Evolutionary conservation across 2,113 vertebrate genomes (phyloP).

Genomic region (Aphelocoma coerulescens): DNA sequence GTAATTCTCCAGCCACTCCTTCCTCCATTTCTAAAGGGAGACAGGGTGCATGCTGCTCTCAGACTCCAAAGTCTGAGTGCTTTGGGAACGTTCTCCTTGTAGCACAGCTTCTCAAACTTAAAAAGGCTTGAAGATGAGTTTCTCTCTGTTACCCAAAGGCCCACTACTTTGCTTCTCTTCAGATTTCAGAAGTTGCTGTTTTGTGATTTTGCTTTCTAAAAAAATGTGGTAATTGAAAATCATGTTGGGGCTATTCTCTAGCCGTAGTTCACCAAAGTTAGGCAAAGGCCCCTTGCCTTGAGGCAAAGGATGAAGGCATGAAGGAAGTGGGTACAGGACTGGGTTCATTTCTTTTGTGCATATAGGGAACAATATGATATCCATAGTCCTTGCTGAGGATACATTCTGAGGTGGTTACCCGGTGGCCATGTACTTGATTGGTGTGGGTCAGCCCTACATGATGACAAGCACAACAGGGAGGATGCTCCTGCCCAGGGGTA

Average conservation of each 20-base stretch:
- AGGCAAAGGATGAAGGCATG: neutral
- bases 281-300: neutral
- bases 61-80: neutral
- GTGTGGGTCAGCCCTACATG: neutral
- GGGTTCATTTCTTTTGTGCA: neutral
- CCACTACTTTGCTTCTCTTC: neutral
- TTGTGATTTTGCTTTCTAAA: neutral
- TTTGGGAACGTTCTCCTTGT: neutral
- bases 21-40: neutral
- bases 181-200: neutral
- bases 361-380: neutral
- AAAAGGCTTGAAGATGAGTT: neutral
- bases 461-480: neutral
- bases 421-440: neutral
- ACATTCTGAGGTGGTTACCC: neutral
- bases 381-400: neutral
- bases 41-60: rapidly evolving
- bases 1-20: neutral
- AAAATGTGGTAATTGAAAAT: neutral
- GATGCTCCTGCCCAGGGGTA: neutral
- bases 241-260: neutral
- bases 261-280: neutral
- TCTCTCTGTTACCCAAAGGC: neutral
- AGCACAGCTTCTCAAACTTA: neutral
- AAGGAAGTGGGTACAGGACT: rapidly evolving